These are phyloP conservation scores for Callimorpha dominula DNA, from an alignment of 2,888 invertebrate species.

Conservation along the genomic window DNA sequence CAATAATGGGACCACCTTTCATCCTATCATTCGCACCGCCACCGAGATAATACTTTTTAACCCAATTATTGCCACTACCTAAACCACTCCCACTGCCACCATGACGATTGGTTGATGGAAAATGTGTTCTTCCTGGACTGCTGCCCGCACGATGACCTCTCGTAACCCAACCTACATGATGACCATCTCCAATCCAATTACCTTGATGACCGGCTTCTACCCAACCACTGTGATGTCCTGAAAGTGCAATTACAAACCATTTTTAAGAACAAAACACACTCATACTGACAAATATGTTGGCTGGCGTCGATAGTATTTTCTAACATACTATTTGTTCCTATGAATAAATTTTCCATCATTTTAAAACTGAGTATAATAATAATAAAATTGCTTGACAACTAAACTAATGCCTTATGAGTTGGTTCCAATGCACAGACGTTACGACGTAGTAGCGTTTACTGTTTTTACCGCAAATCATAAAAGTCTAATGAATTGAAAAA, in stretches of 20 bases:
- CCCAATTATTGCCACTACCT: not conserved
- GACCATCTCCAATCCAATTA: not conserved
- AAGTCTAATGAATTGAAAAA: too few relatives aligned
- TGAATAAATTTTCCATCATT: too few relatives aligned
- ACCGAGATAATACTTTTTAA: not conserved
- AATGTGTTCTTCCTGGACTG: not conserved
- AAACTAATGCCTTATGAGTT: too few relatives aligned
- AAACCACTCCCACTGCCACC: not conserved
- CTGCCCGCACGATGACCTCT: not conserved
- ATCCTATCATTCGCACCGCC: not conserved
- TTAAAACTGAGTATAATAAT: too few relatives aligned
- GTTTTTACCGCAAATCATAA: too few relatives aligned
- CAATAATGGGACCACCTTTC: not conserved
- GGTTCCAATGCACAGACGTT: too few relatives aligned
- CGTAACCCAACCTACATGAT: not conserved
- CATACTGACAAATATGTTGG: not conserved
- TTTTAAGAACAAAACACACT: not conserved
- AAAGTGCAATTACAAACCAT: not conserved
- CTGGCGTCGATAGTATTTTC: too few relatives aligned
- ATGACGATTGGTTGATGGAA: not conserved
- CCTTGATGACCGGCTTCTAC: not conserved
- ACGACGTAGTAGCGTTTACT: too few relatives aligned
- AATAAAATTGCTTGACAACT: too few relatives aligned
- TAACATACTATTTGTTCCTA: too few relatives aligned
- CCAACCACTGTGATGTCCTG: not conserved